phyloP scores from a whole-genome alignment of 2,113 vertebrate species.

The Menidia beryllina region DNA sequence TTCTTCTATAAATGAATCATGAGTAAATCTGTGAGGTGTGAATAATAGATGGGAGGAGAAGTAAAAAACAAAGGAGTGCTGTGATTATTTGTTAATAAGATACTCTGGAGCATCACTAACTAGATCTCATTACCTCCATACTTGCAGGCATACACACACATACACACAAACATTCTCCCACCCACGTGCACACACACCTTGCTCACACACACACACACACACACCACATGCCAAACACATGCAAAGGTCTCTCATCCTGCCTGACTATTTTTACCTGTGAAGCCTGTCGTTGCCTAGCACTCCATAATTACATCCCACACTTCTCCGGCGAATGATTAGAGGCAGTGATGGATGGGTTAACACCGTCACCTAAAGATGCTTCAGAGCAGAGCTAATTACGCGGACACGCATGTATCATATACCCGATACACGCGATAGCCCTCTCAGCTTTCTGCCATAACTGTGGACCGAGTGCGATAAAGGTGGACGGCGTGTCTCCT shows the following conservation, averaged over 20 bases:
- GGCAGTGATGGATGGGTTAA: constrained; percentile 77
- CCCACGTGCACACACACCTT: constrained; percentile 31
- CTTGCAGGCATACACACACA: constrained; percentile 43
- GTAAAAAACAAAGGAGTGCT: constrained; percentile 81
- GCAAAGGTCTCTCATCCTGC: constrained; percentile 59
- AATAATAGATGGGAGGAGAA: constrained; percentile 84
- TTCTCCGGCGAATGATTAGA: constrained; percentile 70
- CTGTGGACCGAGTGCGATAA: constrained; percentile 53
- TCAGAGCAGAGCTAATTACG: constrained; percentile 74
- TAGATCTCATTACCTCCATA: constrained; percentile 75
- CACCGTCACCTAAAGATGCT: constrained; percentile 70
- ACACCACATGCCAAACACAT: constrained; percentile 63
- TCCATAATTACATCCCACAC: constrained; percentile 77
- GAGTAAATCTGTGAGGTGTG: constrained; percentile 83
- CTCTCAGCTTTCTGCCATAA: constrained; percentile 47
- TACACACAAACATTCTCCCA: constrained; percentile 22
- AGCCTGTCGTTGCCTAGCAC: constrained; percentile 76
- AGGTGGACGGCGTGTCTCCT: constrained; percentile 52
- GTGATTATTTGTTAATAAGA: constrained; percentile 87
- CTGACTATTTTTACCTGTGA: constrained; percentile 78
- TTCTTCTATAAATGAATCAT: constrained; percentile 84
- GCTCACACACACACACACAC: constrained; percentile 16
- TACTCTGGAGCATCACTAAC: constrained; percentile 78
- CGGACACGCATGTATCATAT: constrained; percentile 69
- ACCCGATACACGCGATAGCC: constrained; percentile 64